These are phyloP conservation scores for Aphrophora alni DNA, from an alignment of 2,888 invertebrate genomes.

Conservation along the genomic window DNA sequence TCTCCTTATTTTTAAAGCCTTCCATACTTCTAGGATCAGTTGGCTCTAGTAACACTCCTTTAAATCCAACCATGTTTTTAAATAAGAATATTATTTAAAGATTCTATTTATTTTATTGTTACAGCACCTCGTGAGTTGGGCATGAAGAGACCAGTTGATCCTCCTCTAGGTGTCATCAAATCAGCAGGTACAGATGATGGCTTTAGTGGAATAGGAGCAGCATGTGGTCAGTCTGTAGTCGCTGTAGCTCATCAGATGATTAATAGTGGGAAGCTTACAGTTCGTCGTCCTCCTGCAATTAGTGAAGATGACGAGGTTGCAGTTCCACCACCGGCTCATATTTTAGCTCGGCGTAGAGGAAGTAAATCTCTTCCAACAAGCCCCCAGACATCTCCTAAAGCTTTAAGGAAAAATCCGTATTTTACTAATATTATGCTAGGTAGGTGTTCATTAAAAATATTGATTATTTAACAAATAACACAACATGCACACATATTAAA, in stretches of 20 bases:
- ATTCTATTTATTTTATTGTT: too few relatives aligned
- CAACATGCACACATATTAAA: too few relatives aligned
- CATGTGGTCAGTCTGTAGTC: constrained; percentile 70
- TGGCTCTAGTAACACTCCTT: too few relatives aligned
- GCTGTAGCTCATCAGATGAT: constrained; percentile 67
- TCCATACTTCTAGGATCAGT: too few relatives aligned
- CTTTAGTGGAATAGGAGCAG: constrained; percentile 70
- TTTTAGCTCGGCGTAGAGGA: constrained; percentile 60
- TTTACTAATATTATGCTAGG: constrained; percentile 57
- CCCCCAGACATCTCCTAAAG: constrained; percentile 68
- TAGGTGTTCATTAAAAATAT: constrained; percentile 36
- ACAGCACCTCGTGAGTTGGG: constrained; percentile 48
- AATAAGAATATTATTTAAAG: too few relatives aligned
- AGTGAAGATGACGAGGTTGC: constrained; percentile 20
- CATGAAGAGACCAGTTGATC: constrained; percentile 42
- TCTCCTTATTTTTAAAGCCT: too few relatives aligned
- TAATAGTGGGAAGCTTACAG: neutral
- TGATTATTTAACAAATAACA: too few relatives aligned
- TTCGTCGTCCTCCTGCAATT: neutral
- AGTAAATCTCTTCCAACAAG: constrained; percentile 76
- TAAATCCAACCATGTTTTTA: too few relatives aligned
- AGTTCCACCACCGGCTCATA: constrained; percentile 21
- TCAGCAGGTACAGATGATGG: constrained; percentile 75
- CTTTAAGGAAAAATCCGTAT: constrained; percentile 66
- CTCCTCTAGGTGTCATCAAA: constrained; percentile 50